phyloP scores from a whole-genome alignment of 2,797 vertebrate genomes.

The Zalophus californianus region DNA sequence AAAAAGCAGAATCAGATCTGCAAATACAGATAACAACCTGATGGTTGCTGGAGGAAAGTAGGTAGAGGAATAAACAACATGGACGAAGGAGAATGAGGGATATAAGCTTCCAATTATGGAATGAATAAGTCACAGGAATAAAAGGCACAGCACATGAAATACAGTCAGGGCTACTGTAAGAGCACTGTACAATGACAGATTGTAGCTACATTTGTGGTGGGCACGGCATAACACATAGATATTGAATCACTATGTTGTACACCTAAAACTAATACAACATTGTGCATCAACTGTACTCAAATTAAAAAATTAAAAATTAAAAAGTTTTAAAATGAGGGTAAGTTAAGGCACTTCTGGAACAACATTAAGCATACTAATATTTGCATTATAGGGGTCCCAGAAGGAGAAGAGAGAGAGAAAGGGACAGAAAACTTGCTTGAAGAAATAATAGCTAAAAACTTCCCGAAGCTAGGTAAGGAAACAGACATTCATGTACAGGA shows the following conservation, averaged over 20 bases:
- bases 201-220: not conserved
- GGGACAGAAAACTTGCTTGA: not conserved
- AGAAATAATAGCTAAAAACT: not conserved
- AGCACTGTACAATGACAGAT: not conserved
- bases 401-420: not conserved
- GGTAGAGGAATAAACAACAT: not conserved
- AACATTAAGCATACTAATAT: not conserved
- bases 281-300: not conserved
- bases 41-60: not conserved
- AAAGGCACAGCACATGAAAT: not conserved
- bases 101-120: not conserved
- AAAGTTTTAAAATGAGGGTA: not conserved
- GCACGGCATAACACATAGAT: not conserved
- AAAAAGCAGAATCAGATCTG: not conserved
- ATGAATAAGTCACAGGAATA: not conserved
- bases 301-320: not conserved
- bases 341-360: not conserved
- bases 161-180: not conserved
- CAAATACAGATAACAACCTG: not conserved
- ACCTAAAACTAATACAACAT: not conserved
- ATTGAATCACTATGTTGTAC: not conserved
- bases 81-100: not conserved
- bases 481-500: not conserved
- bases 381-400: not conserved
- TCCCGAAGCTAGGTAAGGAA: not conserved